Evolutionary conservation across 1,140 invertebrate species (phyloP).

Genomic region (Tenebrio molitor): DNA sequence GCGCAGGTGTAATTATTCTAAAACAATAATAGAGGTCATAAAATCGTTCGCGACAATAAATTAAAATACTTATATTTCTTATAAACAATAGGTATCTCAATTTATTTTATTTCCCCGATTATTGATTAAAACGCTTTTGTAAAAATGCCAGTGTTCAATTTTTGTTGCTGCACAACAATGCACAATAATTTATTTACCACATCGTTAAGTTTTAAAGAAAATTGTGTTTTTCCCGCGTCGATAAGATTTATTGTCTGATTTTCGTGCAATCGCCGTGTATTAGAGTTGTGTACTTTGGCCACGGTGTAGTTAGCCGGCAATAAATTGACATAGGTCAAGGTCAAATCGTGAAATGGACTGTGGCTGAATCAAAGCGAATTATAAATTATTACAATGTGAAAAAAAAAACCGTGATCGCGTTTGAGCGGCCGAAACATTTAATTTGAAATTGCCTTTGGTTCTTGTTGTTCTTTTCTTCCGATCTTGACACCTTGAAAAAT

Average conservation of each 20-base stretch:
- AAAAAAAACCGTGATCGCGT: slow-evolving; percentile 32
- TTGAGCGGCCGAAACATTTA: slow-evolving; percentile 39
- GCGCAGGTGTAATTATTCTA: slow-evolving; percentile 17
- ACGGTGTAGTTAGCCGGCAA: slow-evolving; percentile 6
- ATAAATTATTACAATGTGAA: slow-evolving; percentile 32
- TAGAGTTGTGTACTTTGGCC: not conserved
- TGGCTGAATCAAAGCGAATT: slow-evolving; percentile 27
- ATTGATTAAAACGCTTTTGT: slow-evolving; percentile 26
- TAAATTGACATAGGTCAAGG: slow-evolving; percentile 46
- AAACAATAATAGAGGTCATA: slow-evolving; percentile 33
- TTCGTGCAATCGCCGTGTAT: not conserved
- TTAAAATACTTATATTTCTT: slow-evolving; percentile 21
- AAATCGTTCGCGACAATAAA: not conserved
- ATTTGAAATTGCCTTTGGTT: slow-evolving; percentile 35
- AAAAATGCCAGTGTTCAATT: not conserved
- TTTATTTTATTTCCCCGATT: slow-evolving; percentile 42
- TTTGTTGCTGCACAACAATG: not conserved
- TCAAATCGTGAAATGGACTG: slow-evolving; percentile 13
- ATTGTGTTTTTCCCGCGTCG: not conserved
- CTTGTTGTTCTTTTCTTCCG: slow-evolving; percentile 20
- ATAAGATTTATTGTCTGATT: slow-evolving; percentile 21
- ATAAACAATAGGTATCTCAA: slow-evolving; percentile 41
- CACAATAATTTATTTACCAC: slow-evolving; percentile 20
- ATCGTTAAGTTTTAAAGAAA: slow-evolving; percentile 5
- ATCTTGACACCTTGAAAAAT: slow-evolving; percentile 34